Percentiles rank a stretch among this genome's conserved stretches.
Evolutionary conservation across 2,888 invertebrate species (phyloP).

Genomic region (Drosophila glabriapex): DNA sequence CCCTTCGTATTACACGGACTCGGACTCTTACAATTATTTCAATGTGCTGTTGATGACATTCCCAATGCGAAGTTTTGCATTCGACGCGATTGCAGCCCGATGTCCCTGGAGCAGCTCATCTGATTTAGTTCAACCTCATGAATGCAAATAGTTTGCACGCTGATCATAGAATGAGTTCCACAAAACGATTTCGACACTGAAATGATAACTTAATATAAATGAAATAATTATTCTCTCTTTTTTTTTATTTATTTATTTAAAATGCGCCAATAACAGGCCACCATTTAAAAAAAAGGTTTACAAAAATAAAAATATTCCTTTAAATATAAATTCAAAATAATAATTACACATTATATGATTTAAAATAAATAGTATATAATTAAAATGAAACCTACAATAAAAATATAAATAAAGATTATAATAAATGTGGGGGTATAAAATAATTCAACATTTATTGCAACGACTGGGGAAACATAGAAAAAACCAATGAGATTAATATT

Average conservation of each 20-base stretch:
- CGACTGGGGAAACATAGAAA: too few relatives aligned
- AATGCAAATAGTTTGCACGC: slow-evolving; percentile 19
- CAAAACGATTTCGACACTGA: background rate
- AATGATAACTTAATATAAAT: background rate
- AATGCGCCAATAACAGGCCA: background rate
- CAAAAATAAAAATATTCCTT: background rate
- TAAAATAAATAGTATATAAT: background rate
- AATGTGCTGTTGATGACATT: slow-evolving; percentile 47
- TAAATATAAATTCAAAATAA: background rate
- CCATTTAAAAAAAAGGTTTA: too few relatives aligned
- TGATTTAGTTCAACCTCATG: slow-evolving; percentile 35
- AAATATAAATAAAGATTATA: background rate
- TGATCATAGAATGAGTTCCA: slow-evolving; percentile 19
- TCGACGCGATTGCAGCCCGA: slow-evolving; percentile 10
- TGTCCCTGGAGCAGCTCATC: slow-evolving; percentile 39
- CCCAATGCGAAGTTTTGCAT: slow-evolving; percentile 25
- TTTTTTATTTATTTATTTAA: background rate
- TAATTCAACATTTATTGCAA: too few relatives aligned
- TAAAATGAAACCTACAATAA: background rate
- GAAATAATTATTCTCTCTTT: background rate
- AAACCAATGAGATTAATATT: background rate
- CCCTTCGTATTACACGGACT: background rate
- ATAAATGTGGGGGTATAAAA: background rate
- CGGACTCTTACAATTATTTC: slow-evolving; percentile 40
- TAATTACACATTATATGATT: background rate